These are phyloP conservation scores for Epicauta chinensis DNA, from an alignment of 1,140 invertebrate genomes.

Conservation along the genomic window DNA sequence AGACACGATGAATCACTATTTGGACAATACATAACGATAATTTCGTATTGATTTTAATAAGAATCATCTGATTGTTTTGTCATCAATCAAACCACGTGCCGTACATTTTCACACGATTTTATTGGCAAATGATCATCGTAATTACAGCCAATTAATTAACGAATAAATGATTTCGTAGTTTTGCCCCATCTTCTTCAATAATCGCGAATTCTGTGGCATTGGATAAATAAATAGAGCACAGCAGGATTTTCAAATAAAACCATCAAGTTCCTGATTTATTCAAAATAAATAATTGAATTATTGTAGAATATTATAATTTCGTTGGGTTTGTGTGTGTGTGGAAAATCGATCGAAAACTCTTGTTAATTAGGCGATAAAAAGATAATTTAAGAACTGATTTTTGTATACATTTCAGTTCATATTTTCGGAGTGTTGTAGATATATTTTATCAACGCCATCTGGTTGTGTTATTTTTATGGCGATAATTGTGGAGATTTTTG, in stretches of 20 bases:
- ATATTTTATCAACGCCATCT: conserved; percentile 16
- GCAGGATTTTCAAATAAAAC: too few species aligned
- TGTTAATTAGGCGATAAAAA: too few species aligned
- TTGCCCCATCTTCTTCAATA: too few species aligned
- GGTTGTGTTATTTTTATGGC: conserved; percentile 11
- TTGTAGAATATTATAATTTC: too few species aligned
- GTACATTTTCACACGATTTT: conserved; percentile 3
- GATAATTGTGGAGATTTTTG: neutral
- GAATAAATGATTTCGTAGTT: neutral
- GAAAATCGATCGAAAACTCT: too few species aligned
- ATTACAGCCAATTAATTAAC: conserved; percentile 12
- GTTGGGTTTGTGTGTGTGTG: too few species aligned
- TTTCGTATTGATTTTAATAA: neutral
- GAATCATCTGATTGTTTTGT: neutral
- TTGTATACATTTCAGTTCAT: conserved; percentile 12
- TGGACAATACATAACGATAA: neutral
- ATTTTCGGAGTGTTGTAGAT: conserved; percentile 13
- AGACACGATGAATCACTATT: too few species aligned
- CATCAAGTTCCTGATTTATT: too few species aligned
- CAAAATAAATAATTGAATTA: too few species aligned
- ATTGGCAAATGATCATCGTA: conserved; percentile 7
- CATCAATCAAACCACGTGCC: neutral
- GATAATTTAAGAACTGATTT: too few species aligned
- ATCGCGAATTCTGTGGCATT: too few species aligned
- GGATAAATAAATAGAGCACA: too few species aligned